These are phyloP conservation scores for Emydoidea blandingii DNA, from an alignment of 2,797 vertebrate species.

Conservation along the genomic window DNA sequence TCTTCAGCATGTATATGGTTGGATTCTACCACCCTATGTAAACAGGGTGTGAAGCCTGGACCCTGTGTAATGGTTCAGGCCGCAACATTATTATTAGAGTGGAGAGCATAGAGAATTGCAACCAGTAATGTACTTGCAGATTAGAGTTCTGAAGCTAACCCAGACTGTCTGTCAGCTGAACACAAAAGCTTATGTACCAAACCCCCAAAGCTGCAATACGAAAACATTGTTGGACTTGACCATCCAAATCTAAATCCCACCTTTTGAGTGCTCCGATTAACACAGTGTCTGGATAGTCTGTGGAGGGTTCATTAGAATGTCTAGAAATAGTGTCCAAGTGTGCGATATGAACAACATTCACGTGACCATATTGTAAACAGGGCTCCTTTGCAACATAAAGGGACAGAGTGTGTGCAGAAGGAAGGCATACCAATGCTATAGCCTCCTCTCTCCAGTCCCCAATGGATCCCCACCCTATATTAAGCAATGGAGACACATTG, in stretches of 20 bases:
- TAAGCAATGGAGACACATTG: not conserved
- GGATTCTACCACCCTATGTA: not conserved
- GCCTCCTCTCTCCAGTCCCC: not conserved
- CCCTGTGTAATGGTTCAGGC: not conserved
- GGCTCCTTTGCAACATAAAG: not conserved
- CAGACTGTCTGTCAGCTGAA: not conserved
- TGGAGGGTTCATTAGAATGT: not conserved
- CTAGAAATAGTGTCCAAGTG: not conserved
- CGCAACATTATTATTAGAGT: too few relatives aligned
- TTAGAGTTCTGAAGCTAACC: not conserved
- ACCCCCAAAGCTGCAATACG: not conserved
- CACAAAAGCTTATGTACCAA: not conserved
- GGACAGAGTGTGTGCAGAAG: not conserved
- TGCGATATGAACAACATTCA: not conserved
- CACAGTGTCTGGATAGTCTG: not conserved
- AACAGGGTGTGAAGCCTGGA: not conserved
- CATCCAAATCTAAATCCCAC: too few relatives aligned
- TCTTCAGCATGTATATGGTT: not conserved
- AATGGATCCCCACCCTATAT: not conserved
- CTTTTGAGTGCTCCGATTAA: not conserved
- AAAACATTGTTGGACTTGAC: not conserved
- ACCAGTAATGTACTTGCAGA: not conserved
- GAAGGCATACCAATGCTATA: fast-evolving
- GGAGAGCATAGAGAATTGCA: not conserved
- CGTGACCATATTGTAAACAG: not conserved